Conservation (phyloP, 2,113 vertebrate species). For the Pleuronectes platessa region DNA sequence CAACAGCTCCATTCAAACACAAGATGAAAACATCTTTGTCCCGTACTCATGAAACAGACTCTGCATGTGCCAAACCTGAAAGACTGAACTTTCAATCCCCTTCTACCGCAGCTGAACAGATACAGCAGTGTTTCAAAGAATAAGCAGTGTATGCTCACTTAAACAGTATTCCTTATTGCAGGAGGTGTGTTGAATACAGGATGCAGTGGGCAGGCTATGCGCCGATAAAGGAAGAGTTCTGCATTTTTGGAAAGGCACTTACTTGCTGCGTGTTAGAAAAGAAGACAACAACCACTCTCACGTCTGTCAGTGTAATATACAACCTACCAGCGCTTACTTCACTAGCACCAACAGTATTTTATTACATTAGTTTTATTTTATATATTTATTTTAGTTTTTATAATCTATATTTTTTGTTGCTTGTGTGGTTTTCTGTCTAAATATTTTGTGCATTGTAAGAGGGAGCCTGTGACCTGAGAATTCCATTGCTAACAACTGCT, state of each 20-base stretch:
- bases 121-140: not conserved
- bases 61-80: not conserved
- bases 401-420: too few species aligned
- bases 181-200: not conserved
- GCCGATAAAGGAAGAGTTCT: not conserved
- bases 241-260: not conserved
- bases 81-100: not conserved
- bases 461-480: too few species aligned
- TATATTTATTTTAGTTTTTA: too few species aligned
- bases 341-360: too few species aligned
- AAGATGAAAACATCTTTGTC: conserved; percentile 7
- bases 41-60: not conserved
- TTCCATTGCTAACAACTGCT: too few species aligned
- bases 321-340: too few species aligned
- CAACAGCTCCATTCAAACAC: conserved; percentile 22
- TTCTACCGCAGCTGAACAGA: not conserved
- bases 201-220: not conserved
- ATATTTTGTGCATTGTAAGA: too few species aligned
- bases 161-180: not conserved
- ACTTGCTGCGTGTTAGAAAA: not conserved
- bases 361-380: too few species aligned
- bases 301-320: not conserved
- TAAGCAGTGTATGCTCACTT: not conserved
- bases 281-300: not conserved
- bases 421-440: too few species aligned